Evolutionary conservation across 2,888 invertebrate genomes (phyloP), one percentile per base, ranked within the genome.

Genomic region (Adelognathus sp.): DNA sequence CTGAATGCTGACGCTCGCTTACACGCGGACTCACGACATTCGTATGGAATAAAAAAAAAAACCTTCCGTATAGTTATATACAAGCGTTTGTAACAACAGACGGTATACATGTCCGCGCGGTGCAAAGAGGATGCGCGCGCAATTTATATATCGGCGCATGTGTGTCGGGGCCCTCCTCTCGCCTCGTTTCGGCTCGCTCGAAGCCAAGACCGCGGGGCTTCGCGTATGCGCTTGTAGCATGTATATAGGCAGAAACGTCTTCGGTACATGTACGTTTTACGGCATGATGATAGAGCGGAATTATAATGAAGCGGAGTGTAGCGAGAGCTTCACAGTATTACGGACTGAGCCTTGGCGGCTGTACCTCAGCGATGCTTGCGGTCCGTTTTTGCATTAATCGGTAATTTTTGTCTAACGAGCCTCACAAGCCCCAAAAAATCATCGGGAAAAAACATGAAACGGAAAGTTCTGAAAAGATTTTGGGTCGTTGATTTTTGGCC

Each of bases 1-100:
- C 78, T 78, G 81, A 76, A 64, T 71, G 76, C 64, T 72, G 79
- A 79, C 71, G 72, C 72, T 76, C 79, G 67, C 76, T 50, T 33
- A 63, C 76, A 67, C 76, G 72, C 79, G 63, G 61, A n/a, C n/a
- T n/a, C 41, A 18, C 71, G 6, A 39, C 67, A 27, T 16, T 54
- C 67, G 39, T 41, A 36, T 41, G 18, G 41, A 54, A 67, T 54
- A 67, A 66, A 67, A 54, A 36, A 39, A 41, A 39, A 6, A 27
- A n/a, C 5, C n/a, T 7, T 24, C 14, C 29, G 16, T 54, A 29
- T 29, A 54, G 14, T 4, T 14, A n/a, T 46, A 46, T 46, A 46
- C 16, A 33, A 46, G 31, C 46, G 4, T 61, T 24, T 21, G 44
- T 52, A 39, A 21, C 36, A 41, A 46, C 33, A 64, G 11, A 41